Evolutionary conservation across 2,113 vertebrate genomes (phyloP).

Genomic region (Sphaerodactylus townsendi): DNA sequence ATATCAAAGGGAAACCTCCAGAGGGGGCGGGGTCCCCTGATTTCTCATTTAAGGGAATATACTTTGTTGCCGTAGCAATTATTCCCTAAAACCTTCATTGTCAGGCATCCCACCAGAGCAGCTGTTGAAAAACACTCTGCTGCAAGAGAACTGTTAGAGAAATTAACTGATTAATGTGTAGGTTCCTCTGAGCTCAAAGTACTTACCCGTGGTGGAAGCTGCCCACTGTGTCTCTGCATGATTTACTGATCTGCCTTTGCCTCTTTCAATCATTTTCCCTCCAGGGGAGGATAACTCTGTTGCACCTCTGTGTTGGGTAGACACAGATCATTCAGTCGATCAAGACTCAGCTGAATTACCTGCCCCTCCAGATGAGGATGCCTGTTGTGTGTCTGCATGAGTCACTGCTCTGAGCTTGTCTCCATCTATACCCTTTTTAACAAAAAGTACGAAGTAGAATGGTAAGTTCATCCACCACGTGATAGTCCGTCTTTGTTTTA

Average conservation of each 20-base stretch:
- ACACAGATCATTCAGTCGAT: neutral
- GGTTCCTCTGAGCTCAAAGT: neutral
- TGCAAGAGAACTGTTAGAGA: neutral
- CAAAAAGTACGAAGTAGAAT: too few species aligned
- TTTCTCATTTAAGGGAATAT: conserved; percentile 45
- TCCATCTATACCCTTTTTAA: too few species aligned
- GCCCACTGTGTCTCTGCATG: neutral
- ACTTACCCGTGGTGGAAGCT: neutral
- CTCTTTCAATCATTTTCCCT: neutral
- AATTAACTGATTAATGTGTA: neutral
- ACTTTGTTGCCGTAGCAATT: conserved; percentile 36
- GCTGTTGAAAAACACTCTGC: neutral
- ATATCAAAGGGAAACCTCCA: conserved; percentile 61
- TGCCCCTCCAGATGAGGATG: neutral
- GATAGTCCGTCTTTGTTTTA: too few species aligned
- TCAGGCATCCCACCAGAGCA: conserved; percentile 6
- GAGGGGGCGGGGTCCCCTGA: conserved; percentile 24
- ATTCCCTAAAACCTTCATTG: conserved; percentile 26
- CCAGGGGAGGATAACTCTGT: neutral
- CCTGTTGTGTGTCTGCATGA: neutral
- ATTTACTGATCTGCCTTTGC: neutral
- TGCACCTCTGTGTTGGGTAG: neutral
- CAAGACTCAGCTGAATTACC: neutral
- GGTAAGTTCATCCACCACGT: too few species aligned
- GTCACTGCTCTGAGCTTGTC: neutral